These are phyloP conservation scores for Polia nebulosa DNA, from an alignment of 2,888 invertebrate species.

Conservation along the genomic window DNA sequence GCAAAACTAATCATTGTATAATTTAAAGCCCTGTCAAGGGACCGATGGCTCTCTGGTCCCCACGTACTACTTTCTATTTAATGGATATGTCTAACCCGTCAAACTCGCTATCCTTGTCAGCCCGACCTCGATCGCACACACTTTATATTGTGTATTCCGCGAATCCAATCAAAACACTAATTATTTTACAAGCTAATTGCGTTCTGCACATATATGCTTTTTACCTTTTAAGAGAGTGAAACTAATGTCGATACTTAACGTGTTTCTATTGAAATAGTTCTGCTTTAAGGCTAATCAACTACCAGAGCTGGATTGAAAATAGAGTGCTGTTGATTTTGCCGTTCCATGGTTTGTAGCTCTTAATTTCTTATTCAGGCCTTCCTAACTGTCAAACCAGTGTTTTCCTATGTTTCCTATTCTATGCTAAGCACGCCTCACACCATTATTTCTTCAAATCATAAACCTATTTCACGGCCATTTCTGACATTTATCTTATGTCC, in stretches of 20 bases:
- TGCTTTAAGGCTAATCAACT: not conserved
- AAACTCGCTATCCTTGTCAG: constrained; percentile 74
- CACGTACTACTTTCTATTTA: constrained; percentile 75
- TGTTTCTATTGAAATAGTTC: constrained; percentile 30
- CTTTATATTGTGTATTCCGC: constrained; percentile 64
- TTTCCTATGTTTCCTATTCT: not conserved
- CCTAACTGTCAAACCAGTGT: no score
- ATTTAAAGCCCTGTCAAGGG: constrained; percentile 72
- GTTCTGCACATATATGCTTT: constrained; percentile 22
- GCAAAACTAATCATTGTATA: constrained; percentile 72
- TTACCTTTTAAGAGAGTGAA: constrained; percentile 39
- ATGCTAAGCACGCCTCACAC: not conserved
- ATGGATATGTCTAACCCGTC: constrained; percentile 74
- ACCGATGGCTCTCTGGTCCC: constrained; percentile 66
- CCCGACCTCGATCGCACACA: constrained; percentile 68
- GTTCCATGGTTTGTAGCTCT: not conserved
- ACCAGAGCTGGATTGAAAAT: not conserved
- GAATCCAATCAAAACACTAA: constrained; percentile 68
- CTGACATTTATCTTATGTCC: no score
- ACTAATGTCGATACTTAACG: constrained; percentile 12
- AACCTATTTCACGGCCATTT: no score
- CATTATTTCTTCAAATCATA: no score
- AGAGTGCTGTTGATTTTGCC: not conserved
- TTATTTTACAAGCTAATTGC: constrained; percentile 61
- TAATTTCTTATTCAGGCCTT: no score